Evolutionary conservation across 2,888 invertebrate species (phyloP), one percentile per base, ranked within the genome.

Genomic region (Protonemura montana): DNA sequence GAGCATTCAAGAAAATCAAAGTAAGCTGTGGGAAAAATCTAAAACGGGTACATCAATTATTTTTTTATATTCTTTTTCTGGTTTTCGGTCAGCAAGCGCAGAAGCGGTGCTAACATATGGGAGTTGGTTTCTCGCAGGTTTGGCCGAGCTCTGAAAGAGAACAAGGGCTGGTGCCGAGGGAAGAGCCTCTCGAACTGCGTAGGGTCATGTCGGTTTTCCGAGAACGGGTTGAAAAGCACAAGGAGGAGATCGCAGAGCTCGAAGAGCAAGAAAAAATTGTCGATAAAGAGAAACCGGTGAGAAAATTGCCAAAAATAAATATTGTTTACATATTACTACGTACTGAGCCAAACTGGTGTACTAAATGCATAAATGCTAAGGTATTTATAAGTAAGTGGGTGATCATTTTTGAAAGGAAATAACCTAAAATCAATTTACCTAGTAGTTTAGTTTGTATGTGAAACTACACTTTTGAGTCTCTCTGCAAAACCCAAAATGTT

Each of bases 1-100:
- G 98, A 87, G 95, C 95, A 89, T 99, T 99, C 91, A 98, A 98
- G 92, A 99, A 99, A 92, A 97, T 99, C 87, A 97, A 97, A 92
- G 90, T 89, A 87, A 81, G 28, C 21, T 27, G 3, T 59, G 59
- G 59, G 59, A 59, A 59, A 59, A 59, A 59, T 59, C 59, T 59
- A 10, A 78, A 78, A 28, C 27, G 78, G 78, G 27, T 28, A 28
- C 27, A 13, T 78, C 26, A 28, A 25, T 7, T 28, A 26, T 26
- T 78, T 78, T 78, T 28, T 7, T 21, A 2, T 2, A 13, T 1
- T 59, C n/a, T 25, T 77, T 77, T 25, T 5, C n/a, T 35, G 35
- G 35, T 35, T 35, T 35, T 77, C n/a, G n/a, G 77, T 77, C 26
- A 21, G 77, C n/a, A 77, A 77, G 6, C 26, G 16, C 6, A 77